Base-by-base conservation (phyloP, 2,888 invertebrate genomes). In the Slavum lentiscoides region DNA sequence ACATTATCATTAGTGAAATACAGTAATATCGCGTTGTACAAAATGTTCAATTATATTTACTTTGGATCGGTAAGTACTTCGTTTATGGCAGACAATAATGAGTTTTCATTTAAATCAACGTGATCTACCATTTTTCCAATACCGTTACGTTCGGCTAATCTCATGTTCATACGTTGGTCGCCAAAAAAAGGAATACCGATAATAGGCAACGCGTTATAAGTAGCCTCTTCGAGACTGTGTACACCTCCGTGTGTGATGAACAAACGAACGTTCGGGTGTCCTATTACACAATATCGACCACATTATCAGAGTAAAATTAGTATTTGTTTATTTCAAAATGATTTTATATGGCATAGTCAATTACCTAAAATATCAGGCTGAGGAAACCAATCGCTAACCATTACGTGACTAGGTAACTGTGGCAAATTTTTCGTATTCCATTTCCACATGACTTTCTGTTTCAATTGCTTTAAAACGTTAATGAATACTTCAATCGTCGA, bases 201-300 rank as follows among this genome's bases (percentile, higher is more conserved):
- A 21, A 83, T 61, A 2, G 83, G 83, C 21, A 81, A 68, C 1
- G 81, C 82, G 2, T 81, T 68, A 37, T 75, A 81, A 23, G 81
- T 68, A 11, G 81, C 76, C 59, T 83, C 83, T 59, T 82, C 76
- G 4, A 83, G 64, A 66, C 83, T 77, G 67, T 82, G 82, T 15
- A 83, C 23, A 6, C 83, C 83, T 15, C 83, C 83, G n/a, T 83
- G 83, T 17, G 83, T 83, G 11, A 83, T 81, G 62, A 83, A 83
- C 19, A 83, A 55, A 37, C 73, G 75, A 19, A 82, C 76, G 17
- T 83, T 82, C 15, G 72, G 82, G 17, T 83, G 83, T 15, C 80
- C 83, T 83, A 43, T n/a, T 19, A 17, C 11, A 4, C 4, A 30
- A 30, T 30, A 66, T 7, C 1, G n/a, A n/a, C 19, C 4, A 19